Evolutionary conservation across 2,888 invertebrate genomes (phyloP), one percentile per base, ranked within the genome.

Genomic region (Agrilus biguttatus): DNA sequence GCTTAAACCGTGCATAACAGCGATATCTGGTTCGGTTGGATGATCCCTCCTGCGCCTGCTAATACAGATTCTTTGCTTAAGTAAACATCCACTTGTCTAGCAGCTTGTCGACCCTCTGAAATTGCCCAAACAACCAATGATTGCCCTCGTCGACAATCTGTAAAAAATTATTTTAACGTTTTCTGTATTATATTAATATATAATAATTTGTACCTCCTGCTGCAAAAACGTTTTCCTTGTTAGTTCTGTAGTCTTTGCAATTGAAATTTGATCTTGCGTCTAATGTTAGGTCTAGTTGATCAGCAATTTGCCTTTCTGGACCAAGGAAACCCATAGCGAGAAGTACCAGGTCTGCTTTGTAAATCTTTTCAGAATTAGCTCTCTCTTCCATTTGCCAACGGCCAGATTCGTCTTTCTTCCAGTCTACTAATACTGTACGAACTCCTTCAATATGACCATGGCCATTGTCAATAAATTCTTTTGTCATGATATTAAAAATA

Each of bases 111-210:
- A 2, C 98, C 98, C 66, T 98, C 98, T 0, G 89, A 76, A 50
- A 98, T 98, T 14, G 97, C 98, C 91, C 96, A 97, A 8, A 98
- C 98, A 5, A 98, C 95, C 44, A 98, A 72, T 0, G 96, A 96
- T 63, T 98, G 98, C n/a, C 98, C 98, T 54, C 97, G 80, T 33
- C 95, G 84, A 64, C 97, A 98, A 74, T 98, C 98, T 91, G 62
- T 17, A 49, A 63, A 57, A 44, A 49, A 44, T 8, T 35, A 39
- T 42, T 17, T 12, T 33, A 17, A 35, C 5, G 21, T 35, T 42
- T 21, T 8, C 12, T 17, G 5, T 19, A 43, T 36, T 28, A 19
- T 8, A 5, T 8, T 8, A 13, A 14, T 14, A 43, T 19, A 21
- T 21, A 36, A 5, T 32, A 34, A 8, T 46, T 59, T 60, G 67